phyloP scores from a whole-genome alignment of 1,140 invertebrate genomes.

The Heliothis virescens region DNA sequence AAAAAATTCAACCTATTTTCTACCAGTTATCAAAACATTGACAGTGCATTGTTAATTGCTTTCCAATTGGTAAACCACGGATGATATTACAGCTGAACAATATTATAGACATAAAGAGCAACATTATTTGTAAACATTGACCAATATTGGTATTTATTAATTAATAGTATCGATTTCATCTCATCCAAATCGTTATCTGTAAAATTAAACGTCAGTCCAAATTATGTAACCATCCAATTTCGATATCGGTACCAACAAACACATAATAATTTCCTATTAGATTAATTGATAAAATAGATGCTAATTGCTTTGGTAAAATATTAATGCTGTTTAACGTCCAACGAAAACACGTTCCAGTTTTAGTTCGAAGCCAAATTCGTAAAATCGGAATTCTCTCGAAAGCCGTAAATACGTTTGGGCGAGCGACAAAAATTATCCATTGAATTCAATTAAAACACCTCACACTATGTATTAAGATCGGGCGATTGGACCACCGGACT shows the following conservation, averaged over 20 bases:
- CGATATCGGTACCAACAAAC: background rate
- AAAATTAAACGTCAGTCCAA: background rate
- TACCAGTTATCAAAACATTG: background rate
- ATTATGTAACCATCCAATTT: background rate
- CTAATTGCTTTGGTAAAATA: background rate
- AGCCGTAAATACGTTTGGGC: background rate
- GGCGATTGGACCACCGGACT: constrained; percentile 50
- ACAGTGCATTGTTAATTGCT: background rate
- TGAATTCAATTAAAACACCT: constrained; percentile 31
- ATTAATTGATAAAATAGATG: too few species aligned
- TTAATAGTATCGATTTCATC: background rate
- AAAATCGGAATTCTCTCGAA: background rate
- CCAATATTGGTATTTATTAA: background rate
- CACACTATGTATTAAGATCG: constrained; percentile 43
- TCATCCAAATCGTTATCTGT: background rate
- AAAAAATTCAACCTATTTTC: too few species aligned
- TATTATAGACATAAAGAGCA: background rate
- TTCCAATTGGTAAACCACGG: background rate
- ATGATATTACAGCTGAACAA: background rate
- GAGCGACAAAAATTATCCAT: constrained; percentile 20
- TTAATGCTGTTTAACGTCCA: background rate
- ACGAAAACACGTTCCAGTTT: background rate
- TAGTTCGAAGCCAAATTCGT: too few species aligned
- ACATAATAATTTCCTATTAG: background rate
- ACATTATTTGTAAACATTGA: background rate